phyloP scores from a whole-genome alignment of 2,113 vertebrate genomes.

The Barnardius zonarius region DNA sequence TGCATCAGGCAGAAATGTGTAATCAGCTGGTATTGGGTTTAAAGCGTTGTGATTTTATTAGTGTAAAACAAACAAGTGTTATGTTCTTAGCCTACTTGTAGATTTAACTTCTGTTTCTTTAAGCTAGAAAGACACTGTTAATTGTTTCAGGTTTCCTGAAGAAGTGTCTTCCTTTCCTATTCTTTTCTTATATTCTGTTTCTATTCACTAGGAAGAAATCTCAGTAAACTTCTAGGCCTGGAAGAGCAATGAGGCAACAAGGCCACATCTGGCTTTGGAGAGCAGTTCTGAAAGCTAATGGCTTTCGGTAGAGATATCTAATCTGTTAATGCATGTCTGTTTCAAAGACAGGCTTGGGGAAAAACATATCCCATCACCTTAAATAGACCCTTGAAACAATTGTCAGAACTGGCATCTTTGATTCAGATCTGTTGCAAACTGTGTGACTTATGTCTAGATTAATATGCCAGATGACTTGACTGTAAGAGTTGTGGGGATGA shows the following conservation, averaged over 20 bases:
- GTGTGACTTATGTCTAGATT: not conserved
- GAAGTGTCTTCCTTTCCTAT: not conserved
- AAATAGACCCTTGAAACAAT: not conserved
- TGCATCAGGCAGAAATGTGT: not conserved
- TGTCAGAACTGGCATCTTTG: not conserved
- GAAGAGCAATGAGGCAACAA: not conserved
- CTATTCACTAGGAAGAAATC: not conserved
- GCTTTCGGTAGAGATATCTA: not conserved
- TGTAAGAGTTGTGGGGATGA: not conserved
- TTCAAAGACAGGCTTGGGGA: not conserved
- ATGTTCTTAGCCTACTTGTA: not conserved
- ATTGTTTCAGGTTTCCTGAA: not conserved
- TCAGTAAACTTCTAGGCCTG: not conserved
- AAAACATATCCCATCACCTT: not conserved
- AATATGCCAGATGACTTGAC: not conserved
- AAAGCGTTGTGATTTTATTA: slow-evolving; percentile 5
- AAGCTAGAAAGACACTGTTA: not conserved
- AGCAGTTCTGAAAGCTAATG: not conserved
- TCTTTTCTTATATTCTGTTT: not conserved
- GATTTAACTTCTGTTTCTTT: not conserved
- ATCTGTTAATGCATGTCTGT: slow-evolving; percentile 13
- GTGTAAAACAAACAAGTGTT: not conserved
- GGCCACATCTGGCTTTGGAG: not conserved
- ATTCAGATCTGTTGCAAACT: not conserved
- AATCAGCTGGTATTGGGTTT: slow-evolving; percentile 19